Percentiles rank a stretch among this genome's conserved stretches.
Conservation (phyloP, 2,797 vertebrate species). For the Sebastolobus alascanus region DNA sequence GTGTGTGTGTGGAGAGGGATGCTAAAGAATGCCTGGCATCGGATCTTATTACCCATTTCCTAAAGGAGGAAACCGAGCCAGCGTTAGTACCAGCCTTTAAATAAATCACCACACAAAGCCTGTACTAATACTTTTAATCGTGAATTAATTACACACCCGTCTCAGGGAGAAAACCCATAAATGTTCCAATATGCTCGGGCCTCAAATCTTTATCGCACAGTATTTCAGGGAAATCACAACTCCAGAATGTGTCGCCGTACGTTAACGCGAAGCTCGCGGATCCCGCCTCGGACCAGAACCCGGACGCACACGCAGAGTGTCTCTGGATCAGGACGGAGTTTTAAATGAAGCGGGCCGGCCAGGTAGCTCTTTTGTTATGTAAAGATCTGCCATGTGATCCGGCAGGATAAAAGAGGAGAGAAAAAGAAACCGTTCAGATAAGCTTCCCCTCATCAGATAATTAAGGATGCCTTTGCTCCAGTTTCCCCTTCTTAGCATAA, state of each 20-base stretch:
- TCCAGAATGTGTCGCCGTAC: conserved; percentile 1
- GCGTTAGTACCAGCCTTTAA: conserved; percentile 75
- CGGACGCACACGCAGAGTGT: conserved; percentile 43
- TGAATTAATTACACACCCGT: conserved; percentile 78
- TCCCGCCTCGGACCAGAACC: conserved; percentile 54
- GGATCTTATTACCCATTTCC: conserved; percentile 83
- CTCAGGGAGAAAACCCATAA: conserved; percentile 58
- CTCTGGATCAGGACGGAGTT: conserved; percentile 60
- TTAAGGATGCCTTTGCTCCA: conserved; percentile 86
- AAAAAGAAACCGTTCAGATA: conserved; percentile 89
- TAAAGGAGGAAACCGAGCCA: conserved; percentile 82
- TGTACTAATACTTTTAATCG: conserved; percentile 83
- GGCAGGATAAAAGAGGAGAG: conserved; percentile 81
- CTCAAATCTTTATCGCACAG: conserved; percentile 34
- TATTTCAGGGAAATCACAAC: conserved; percentile 40
- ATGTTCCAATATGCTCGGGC: conserved; percentile 69
- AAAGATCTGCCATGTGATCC: conserved; percentile 86
- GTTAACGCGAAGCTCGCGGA: conserved; percentile 12
- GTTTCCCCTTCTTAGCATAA: conserved; percentile 86
- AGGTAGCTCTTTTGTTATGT: conserved; percentile 88
- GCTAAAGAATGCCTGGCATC: conserved; percentile 74
- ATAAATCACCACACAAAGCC: conserved; percentile 84
- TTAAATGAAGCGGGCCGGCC: conserved; percentile 68
- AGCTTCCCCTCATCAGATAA: conserved; percentile 87
- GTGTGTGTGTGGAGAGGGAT: conserved; percentile 48